Base-by-base conservation (phyloP, 92 coral and sea anemone species). In the Parazoanthus darwini region DNA sequence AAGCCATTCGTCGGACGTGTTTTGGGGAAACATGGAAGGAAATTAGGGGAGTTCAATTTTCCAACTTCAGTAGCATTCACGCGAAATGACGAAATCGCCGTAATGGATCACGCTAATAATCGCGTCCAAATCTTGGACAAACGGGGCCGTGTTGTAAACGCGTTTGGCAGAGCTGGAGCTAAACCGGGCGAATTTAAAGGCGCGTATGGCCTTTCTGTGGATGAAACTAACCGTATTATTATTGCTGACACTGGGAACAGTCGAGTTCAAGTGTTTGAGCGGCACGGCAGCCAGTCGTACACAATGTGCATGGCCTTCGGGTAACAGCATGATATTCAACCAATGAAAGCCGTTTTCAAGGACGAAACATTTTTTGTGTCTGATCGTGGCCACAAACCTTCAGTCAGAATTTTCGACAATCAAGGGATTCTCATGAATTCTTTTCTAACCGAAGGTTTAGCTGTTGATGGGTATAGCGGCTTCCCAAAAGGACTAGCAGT, bases 71-170 rank as follows among this genome's bases (percentile, higher is more conserved):
- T 79, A 35, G 82, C 82, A n/a, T 79, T 79, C 3, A 79, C 67
- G 43, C 82, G 82, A 46, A 79, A 79, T 25, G 66, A 79, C n/a
- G 66, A 79, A 46, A 44, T 79, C 37, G 82, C 82, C 26, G 82
- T 79, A 22, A 79, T 79, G 82, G 82, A 79, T 18, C 82, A 54
- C 82, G 82, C 82, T 50, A 79, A 79, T 42, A 79, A 54, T 54
- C 82, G 82, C 65, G 67, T 79, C 43, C 82, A 79, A 50, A 79
- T 79, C 9, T 25, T 79, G 63, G 82, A 79, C 37, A 79, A 79
- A 26, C 82, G 82, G 82, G 82, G 82, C 39, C 66, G 82, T 51
- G 82, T 50, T 79, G 43, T 79, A 50, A 79, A 79, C 82, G 82
- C 82, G 82, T 79, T 79, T 79, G 82, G 82, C 25, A 79, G 18